These are phyloP conservation scores for Tetragonisca angustula DNA, from an alignment of 2,888 invertebrate species.

Conservation along the genomic window DNA sequence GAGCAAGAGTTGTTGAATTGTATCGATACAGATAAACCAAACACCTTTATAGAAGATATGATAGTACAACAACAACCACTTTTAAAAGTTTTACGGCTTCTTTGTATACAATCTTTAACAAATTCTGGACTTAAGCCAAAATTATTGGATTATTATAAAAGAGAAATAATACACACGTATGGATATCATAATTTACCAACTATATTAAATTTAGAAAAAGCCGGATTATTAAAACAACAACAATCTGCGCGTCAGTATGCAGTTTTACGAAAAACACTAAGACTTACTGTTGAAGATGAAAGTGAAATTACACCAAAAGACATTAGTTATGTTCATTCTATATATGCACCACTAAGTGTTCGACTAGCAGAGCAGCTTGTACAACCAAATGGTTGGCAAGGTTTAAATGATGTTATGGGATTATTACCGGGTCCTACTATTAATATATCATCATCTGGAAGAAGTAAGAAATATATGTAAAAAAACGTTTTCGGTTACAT, in stretches of 20 bases:
- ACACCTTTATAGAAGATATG: slow-evolving; percentile 95
- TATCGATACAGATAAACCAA: slow-evolving; percentile 95
- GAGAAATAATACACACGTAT: slow-evolving; percentile 92
- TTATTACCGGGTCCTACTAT: slow-evolving; percentile 91
- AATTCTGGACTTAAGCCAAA: slow-evolving; percentile 97
- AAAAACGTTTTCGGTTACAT: slow-evolving; percentile 1
- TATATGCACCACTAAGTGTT: slow-evolving; percentile 96
- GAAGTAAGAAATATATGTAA: slow-evolving; percentile 65
- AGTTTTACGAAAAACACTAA: slow-evolving; percentile 91
- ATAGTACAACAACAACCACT: slow-evolving; percentile 94
- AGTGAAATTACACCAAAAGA: slow-evolving; percentile 93
- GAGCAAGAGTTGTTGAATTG: slow-evolving; percentile 97
- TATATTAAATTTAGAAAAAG: slow-evolving; percentile 94
- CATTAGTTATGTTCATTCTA: slow-evolving; percentile 95
- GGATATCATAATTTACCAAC: slow-evolving; percentile 93
- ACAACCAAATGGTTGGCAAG: slow-evolving; percentile 91
- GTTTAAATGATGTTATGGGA: slow-evolving; percentile 93
- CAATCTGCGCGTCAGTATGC: slow-evolving; percentile 90
- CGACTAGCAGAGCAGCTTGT: slow-evolving; percentile 93
- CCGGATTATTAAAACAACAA: slow-evolving; percentile 91
- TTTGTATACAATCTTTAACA: slow-evolving; percentile 96
- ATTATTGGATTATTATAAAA: slow-evolving; percentile 89
- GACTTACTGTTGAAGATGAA: slow-evolving; percentile 94
- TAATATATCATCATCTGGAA: slow-evolving; percentile 58
- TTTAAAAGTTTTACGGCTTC: slow-evolving; percentile 92